Evolutionary conservation across 2,113 vertebrate genomes (phyloP), one percentile per base, ranked within the genome.

Genomic region (Halcyon malimbica): DNA sequence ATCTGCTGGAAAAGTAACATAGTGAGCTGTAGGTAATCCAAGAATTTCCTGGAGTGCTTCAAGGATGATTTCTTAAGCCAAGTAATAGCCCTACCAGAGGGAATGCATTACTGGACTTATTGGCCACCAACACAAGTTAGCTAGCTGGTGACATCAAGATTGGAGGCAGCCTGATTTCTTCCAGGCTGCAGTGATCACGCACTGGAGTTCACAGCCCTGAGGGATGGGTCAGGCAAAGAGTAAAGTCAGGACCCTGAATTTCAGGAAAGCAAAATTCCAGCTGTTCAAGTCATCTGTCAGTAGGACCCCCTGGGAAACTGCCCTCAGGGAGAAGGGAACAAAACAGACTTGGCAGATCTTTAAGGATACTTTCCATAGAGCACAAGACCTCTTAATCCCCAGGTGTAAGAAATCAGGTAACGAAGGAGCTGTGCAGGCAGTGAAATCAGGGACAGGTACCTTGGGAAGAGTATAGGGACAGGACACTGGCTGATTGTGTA

Each of bases 381-480:
- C 1, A 3, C 7, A 75, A 65, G 21, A 51, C 2, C 14, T 79
- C 7, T 0, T 50, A 50, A 50, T 50, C 19, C 48, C 0, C n/a
- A 39, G 2, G 3, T 42, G 2, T 44, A 50, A 69, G 48, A 82
- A 65, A 70, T 29, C 1, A 35, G 24, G 17, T 20, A 69, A 75
- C 5, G 14, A 74, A 5, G 10, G 16, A 90, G 83, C 44, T 10
- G 1, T 23, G 53, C 11, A 56, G 64, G 28, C 8, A 33, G 11
- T 33, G 11, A 13, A 74, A 69, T 8, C 4, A 57, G 25, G 5
- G 11, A 26, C 13, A 78, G 2, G 1, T 42, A 16, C 68, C 46
- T 11, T 42, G 13, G 9, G 31, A 53, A 90, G 1, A 57, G 4
- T 25, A 44, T 3, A 50, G 15, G 4, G 13, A 19, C 1, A 2